Percentiles rank a stretch among this genome's conserved stretches.
phyloP scores from a whole-genome alignment of 2,888 invertebrate genomes.

The Conus canariensis region DNA sequence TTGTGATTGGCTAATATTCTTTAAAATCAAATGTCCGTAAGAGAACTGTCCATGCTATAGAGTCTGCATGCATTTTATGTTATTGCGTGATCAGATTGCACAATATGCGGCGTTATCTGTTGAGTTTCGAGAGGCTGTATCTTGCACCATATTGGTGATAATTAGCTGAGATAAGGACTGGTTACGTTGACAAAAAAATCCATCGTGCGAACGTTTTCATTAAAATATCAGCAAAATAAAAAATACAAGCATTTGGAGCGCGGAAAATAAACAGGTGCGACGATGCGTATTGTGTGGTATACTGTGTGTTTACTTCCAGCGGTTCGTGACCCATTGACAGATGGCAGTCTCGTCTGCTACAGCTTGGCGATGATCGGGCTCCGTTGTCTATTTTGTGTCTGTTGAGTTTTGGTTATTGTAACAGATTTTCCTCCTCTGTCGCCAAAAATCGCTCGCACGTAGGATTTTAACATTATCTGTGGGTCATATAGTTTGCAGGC shows the following conservation, averaged over 20 bases:
- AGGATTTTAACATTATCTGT: background rate
- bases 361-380: background rate
- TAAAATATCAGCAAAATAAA: background rate
- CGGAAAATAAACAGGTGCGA: background rate
- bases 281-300: background rate
- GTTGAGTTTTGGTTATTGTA: background rate
- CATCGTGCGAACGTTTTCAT: background rate
- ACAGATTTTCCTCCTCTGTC: slow-evolving; percentile 19
- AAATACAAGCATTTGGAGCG: background rate
- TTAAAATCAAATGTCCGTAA: background rate
- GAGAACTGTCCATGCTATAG: background rate
- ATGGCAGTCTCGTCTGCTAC: slow-evolving; percentile 39
- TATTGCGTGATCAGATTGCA: slow-evolving; percentile 27
- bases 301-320: slow-evolving; percentile 17
- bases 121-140: slow-evolving; percentile 16
- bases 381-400: slow-evolving; percentile 5
- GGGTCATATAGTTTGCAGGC: background rate
- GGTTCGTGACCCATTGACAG: slow-evolving; percentile 25
- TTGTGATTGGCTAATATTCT: background rate
- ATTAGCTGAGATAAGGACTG: slow-evolving; percentile 41
- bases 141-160: slow-evolving; percentile 44
- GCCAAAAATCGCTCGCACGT: background rate
- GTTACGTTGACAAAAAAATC: background rate
- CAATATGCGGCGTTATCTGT: slow-evolving; percentile 40
- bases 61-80: background rate